A percentile compares a stretch with the other conserved stretches of the same genome.
Conservation (phyloP, 2,113 vertebrate species). For the Clarias macrocephalus region DNA sequence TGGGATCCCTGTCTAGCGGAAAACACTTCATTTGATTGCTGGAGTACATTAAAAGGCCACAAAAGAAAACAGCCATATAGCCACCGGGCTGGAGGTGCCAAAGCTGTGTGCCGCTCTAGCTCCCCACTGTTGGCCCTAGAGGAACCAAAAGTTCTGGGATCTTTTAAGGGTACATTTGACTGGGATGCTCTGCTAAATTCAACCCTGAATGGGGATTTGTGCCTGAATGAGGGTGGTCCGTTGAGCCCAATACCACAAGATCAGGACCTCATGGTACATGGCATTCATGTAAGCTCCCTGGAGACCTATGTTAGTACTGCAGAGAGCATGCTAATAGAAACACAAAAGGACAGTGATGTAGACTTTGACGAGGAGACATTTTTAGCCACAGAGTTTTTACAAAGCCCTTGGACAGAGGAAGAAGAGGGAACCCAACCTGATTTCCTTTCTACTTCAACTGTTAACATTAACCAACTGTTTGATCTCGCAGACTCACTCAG, state of each 20-base stretch:
- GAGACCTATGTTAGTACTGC: constrained; percentile 43
- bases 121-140: constrained; percentile 80
- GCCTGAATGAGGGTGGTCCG: constrained; percentile 78
- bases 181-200: constrained; percentile 90
- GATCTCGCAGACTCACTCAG: constrained; percentile 73
- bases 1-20: constrained; percentile 67
- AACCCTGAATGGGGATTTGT: constrained; percentile 78
- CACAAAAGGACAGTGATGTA: constrained; percentile 64
- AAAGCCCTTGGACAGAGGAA: constrained; percentile 88
- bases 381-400: constrained; percentile 86
- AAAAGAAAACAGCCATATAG: constrained; percentile 77
- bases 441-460: constrained; percentile 73
- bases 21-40: constrained; percentile 68
- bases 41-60: constrained; percentile 63
- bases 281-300: constrained; percentile 59
- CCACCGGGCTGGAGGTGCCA: constrained; percentile 68
- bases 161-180: constrained; percentile 91
- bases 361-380: constrained; percentile 89
- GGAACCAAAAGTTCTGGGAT: constrained; percentile 81
- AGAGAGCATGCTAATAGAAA: constrained; percentile 60
- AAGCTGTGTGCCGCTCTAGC: constrained; percentile 71
- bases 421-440: constrained; percentile 71
- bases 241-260: constrained; percentile 71
- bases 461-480: constrained; percentile 82
- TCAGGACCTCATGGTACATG: constrained; percentile 75